Evolutionary conservation across 2,797 vertebrate genomes (phyloP).

Genomic region (Dryobates pubescens): DNA sequence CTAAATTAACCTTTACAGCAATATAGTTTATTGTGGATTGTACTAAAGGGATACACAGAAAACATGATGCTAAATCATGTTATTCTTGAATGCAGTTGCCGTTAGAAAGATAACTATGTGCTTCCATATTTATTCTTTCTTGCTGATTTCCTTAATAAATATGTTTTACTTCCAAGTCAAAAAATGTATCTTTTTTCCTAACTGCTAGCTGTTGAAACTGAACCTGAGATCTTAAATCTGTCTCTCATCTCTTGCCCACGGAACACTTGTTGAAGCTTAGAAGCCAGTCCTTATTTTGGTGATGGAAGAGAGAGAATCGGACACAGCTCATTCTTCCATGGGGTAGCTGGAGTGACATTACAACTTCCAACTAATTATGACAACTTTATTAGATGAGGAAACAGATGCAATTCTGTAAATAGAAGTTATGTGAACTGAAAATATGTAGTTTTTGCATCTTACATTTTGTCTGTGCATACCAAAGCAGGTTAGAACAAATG

Average conservation of each 20-base stretch:
- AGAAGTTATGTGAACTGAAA: not conserved
- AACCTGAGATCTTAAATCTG: not conserved
- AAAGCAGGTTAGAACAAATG: not conserved
- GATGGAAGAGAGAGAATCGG: not conserved
- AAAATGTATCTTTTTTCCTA: not conserved
- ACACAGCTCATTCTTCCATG: not conserved
- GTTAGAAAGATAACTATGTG: slow-evolving; percentile 1
- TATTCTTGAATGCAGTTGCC: not conserved
- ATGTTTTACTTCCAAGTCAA: not conserved
- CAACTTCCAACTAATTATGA: not conserved
- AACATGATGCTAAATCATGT: not conserved
- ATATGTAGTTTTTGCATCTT: not conserved
- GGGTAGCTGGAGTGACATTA: not conserved
- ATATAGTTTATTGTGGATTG: not conserved
- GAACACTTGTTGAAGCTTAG: not conserved
- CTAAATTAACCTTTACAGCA: not conserved
- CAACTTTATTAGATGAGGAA: not conserved
- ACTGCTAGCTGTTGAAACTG: not conserved
- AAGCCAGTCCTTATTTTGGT: not conserved
- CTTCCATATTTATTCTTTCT: slow-evolving; percentile 13
- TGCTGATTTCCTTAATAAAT: not conserved
- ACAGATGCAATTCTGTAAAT: not conserved
- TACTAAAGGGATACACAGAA: not conserved
- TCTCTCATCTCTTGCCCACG: not conserved
- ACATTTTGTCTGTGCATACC: not conserved